phyloP scores from a whole-genome alignment of 2,113 vertebrate species.

The Brachypteracias leptosomus region DNA sequence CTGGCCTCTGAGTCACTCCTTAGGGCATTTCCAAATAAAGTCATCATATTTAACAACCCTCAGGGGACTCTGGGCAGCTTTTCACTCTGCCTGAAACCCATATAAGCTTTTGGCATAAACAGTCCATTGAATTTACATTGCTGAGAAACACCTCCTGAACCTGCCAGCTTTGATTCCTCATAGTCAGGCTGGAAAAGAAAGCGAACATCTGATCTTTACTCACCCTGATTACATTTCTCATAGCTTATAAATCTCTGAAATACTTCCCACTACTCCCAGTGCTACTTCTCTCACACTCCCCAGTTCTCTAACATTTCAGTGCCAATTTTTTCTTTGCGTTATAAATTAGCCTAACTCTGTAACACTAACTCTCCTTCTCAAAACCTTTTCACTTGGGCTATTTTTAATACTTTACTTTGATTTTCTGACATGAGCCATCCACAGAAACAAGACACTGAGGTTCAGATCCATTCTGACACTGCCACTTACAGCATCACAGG shows the following conservation, averaged over 20 bases:
- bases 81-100: neutral
- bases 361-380: neutral
- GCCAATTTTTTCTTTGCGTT: neutral
- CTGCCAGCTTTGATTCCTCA: neutral
- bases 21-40: neutral
- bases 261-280: neutral
- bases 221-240: neutral
- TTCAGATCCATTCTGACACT: accelerated
- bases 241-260: accelerated
- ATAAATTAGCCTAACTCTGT: neutral
- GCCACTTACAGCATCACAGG: accelerated
- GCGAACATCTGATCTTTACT: neutral
- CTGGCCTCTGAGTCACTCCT: neutral
- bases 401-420: no score
- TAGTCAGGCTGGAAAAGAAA: neutral
- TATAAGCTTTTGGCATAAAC: neutral
- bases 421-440: accelerated
- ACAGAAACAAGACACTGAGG: accelerated
- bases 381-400: neutral
- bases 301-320: no score
- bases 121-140: neutral
- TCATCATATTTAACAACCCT: neutral
- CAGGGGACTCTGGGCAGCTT: neutral
- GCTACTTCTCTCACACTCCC: neutral
- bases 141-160: neutral